Evolutionary conservation across 2,113 vertebrate genomes (phyloP), one percentile per base, ranked within the genome.

Genomic region (Eolophus roseicapilla): DNA sequence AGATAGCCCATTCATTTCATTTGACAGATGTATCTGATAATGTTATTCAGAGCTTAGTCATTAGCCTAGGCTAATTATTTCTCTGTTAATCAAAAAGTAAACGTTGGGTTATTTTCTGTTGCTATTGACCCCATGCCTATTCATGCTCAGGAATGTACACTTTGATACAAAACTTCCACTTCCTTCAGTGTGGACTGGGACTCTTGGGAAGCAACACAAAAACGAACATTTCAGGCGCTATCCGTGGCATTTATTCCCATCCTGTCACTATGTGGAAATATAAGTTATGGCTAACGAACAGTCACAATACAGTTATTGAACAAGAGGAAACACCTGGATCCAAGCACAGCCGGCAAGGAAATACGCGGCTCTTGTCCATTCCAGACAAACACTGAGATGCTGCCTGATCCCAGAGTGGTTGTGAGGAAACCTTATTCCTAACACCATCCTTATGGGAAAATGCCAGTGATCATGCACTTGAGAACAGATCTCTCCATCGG

Each of bases 301-400:
- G 63, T 60, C 85, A 84, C 79, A 77, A 62, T 88, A 41, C 33
- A 92, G 69, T 62, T 57, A 62, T n/a, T 92, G 73, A 96, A 71
- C 18, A 37, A 82, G 95, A 95, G 96, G 96, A 97, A 96, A 77
- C 93, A 96, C 83, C 95, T 96, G 96, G 47, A 27, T 41, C 25
- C 47, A 87, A 75, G 64, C 73, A 41, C 29, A 86, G 73, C 68
- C 0, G 0, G 52, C 52, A 52, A 92, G 93, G 93, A 95, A 97
- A 86, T 2, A 10, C 0, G 1, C 3, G 1, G 64, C n/a, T 76
- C 80, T 63, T 91, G 55, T 70, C 68, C 43, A 7, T 79, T 50
- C 59, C 71, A 63, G 41, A 64, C 27, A 49, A 86, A 43, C 2
- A 19, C 59, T 67, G 79, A 80, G 70, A 57, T 43, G 53, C 55